These are phyloP conservation scores for Neolamprologus sp. DNA, from an alignment of 2,113 vertebrate species.

Conservation along the genomic window DNA sequence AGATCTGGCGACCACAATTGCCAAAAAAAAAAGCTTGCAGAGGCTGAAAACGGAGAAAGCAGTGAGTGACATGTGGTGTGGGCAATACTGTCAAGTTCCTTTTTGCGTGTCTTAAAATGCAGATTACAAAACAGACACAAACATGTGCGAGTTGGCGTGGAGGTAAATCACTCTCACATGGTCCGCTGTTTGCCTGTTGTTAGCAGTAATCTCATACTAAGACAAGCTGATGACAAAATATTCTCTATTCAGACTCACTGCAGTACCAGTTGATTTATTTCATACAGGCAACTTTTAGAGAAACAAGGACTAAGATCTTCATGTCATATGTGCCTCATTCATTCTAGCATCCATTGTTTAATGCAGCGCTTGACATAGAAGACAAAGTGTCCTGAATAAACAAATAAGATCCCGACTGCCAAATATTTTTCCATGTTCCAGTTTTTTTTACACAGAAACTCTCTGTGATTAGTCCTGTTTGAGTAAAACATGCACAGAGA, in stretches of 20 bases:
- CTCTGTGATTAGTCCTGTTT: not conserved
- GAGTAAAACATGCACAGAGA: not conserved
- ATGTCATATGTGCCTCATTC: not conserved
- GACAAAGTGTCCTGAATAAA: not conserved
- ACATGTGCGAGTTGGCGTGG: not conserved
- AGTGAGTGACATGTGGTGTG: constrained; percentile 23
- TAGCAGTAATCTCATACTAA: not conserved
- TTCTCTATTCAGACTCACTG: not conserved
- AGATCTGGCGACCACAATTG: constrained; percentile 45
- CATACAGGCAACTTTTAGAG: not conserved
- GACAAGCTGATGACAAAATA: not conserved
- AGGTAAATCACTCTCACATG: constrained; percentile 21
- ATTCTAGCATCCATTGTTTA: not conserved
- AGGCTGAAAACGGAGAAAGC: constrained; percentile 42
- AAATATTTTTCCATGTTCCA: not conserved
- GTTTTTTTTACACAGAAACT: not conserved
- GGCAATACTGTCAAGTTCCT: not conserved
- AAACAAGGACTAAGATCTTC: not conserved
- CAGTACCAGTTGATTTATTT: not conserved
- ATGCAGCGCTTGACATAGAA: not conserved
- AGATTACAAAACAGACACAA: constrained; percentile 15
- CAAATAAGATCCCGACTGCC: not conserved
- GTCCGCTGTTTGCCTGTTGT: not conserved
- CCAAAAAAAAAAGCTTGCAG: not conserved
- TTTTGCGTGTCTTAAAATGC: not conserved